Evolutionary conservation across 2,888 invertebrate species (phyloP), one percentile per base, ranked within the genome.

Genomic region (Vannuccia rotundouncinata): DNA sequence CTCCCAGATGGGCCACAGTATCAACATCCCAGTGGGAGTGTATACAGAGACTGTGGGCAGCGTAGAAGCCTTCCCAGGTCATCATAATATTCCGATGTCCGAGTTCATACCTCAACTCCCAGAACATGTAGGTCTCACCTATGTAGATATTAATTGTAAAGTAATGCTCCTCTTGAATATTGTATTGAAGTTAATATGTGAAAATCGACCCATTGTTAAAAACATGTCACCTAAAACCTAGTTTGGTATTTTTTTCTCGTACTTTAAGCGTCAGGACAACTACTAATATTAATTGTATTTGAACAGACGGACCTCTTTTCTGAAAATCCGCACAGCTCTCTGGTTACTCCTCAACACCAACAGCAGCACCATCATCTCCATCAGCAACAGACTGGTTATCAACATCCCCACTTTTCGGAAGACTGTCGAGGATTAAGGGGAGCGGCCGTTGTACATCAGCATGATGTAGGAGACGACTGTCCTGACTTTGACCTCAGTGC

Each of bases 401-500:
- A 45, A 13, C 45, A 45, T 45, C 45, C 5, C 45, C 45, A 45
- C 10, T 5, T 13, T 5, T 5, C 5, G 17, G 45, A 45, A 17
- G 45, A 45, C 10, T 13, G 5, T 5, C 45, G 45, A 5, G 45
- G 5, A 17, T 45, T 45, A 17, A 45, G 45, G 17, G 45, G 17
- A 5, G 45, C 5, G 45, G 10, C 5, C 10, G 5, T 17, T 5
- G 45, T 45, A 45, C n/a, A n/a, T n/a, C n/a, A n/a, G n/a, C n/a
- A n/a, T n/a, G n/a, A n/a, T n/a, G n/a, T n/a, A n/a, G n/a, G n/a
- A n/a, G 45, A 45, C 10, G 45, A 45, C 45, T 45, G 74, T 73
- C 5, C 5, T 22, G 74, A 77, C 22, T 10, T 77, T 31, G 87
- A 88, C 81, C 84, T 88, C 81, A 87, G 85, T 82, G 86, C 85